A percentile compares a stretch with the other conserved stretches of the same genome.
phyloP scores from a whole-genome alignment of 2,888 invertebrate species.

The Drosophila anomalata region DNA sequence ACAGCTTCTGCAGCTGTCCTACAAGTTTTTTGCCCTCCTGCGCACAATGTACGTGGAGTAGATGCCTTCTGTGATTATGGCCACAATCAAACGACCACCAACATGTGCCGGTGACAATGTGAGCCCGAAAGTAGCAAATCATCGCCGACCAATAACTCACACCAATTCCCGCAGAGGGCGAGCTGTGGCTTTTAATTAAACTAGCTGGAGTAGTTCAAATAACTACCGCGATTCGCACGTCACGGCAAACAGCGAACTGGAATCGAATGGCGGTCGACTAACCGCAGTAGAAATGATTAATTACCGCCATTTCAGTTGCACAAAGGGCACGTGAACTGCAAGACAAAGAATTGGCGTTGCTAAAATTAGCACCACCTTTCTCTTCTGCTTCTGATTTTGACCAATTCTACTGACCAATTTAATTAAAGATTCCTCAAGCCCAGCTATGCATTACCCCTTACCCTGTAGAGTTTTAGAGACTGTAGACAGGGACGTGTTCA shows the following conservation, averaged over 20 bases:
- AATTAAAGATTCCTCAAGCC: constrained; percentile 58
- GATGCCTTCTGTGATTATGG: constrained; percentile 18
- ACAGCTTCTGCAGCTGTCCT: constrained; percentile 80
- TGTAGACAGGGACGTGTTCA: too few species aligned
- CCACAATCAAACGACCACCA: constrained; percentile 20
- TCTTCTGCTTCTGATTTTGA: constrained; percentile 5
- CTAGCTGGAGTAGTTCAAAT: constrained; percentile 56
- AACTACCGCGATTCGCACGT: constrained; percentile 51
- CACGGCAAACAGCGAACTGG: constrained; percentile 21
- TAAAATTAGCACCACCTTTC: constrained; percentile 52
- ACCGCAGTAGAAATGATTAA: constrained; percentile 71
- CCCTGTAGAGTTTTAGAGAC: neutral
- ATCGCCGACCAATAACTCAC: constrained; percentile 70
- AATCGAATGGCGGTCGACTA: constrained; percentile 43
- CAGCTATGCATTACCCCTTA: neutral
- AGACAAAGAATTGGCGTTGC: constrained; percentile 55
- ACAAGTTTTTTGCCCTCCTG: constrained; percentile 81
- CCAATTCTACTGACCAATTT: constrained; percentile 46
- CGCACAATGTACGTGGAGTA: constrained; percentile 79
- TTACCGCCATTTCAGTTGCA: constrained; percentile 64
- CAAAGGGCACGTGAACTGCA: constrained; percentile 48
- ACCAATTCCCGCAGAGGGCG: constrained; percentile 57
- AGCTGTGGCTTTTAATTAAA: constrained; percentile 72
- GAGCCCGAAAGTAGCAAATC: constrained; percentile 59
- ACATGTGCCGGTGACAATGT: constrained; percentile 62